Conservation (phyloP, 2,888 invertebrate species). For the Matsumyia berberina region DNA sequence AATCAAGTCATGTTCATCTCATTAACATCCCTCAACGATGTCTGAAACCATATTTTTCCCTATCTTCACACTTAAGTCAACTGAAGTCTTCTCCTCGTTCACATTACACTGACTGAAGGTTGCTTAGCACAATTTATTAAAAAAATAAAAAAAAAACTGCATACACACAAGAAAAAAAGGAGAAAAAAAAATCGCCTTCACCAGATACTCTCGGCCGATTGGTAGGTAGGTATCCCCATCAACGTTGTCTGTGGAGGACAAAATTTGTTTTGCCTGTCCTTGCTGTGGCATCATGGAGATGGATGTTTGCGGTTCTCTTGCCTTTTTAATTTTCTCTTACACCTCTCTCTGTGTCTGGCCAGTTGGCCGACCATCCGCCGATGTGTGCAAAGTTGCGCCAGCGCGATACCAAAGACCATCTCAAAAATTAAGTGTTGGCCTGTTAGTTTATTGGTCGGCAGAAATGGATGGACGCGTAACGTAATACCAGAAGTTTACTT, state of each 20-base stretch:
- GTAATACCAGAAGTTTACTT: conserved; percentile 80
- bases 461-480: conserved; percentile 56
- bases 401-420: conserved; percentile 19
- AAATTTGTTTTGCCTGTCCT: conserved; percentile 62
- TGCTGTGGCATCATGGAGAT: conserved; percentile 53
- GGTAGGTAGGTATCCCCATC: neutral
- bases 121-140: conserved; percentile 47
- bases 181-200: conserved; percentile 18
- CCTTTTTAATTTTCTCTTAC: conserved; percentile 63
- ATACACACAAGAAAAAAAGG: conserved; percentile 21
- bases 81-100: conserved; percentile 21
- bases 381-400: conserved; percentile 24
- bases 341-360: conserved; percentile 45
- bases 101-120: conserved; percentile 43
- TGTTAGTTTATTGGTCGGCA: conserved; percentile 54
- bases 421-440: conserved; percentile 56
- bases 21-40: conserved; percentile 66
- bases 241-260: conserved; percentile 21
- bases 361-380: conserved; percentile 14
- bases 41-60: conserved; percentile 63
- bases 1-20: conserved; percentile 71
- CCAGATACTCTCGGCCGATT: conserved; percentile 9
- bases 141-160: conserved; percentile 16
- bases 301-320: conserved; percentile 54
- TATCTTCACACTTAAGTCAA: conserved; percentile 49